Evolutionary conservation across 2,888 invertebrate genomes (phyloP), one percentile per base, ranked within the genome.

Genomic region (Hydraecia micacea): DNA sequence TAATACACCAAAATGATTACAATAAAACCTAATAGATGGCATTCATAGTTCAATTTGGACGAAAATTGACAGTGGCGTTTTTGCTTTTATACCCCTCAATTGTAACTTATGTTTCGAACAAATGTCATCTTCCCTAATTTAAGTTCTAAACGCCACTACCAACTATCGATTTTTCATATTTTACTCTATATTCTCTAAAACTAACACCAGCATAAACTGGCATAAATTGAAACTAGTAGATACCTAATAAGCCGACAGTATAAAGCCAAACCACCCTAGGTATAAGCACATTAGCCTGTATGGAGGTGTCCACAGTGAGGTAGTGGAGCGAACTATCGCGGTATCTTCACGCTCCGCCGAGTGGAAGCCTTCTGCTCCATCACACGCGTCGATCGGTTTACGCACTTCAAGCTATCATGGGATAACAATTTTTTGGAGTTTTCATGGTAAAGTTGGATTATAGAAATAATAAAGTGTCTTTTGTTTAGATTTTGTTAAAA

Each of bases 261-360:
- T 72, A 58, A 52, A 76, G 75, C 71, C 75, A 58, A 67, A n/a
- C 77, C 74, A 67, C 78, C 67, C 67, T 75, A 80, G 83, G 58
- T 73, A 79, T 83, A 77, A 83, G 73, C 77, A 82, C 69, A 87
- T 87, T 81, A 89, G 80, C 62, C 68, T 60, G 70, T 66, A 28
- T 65, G 58, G 83, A 85, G 82, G 75, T 84, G 85, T 77, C 87
- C 87, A 92, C 93, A 94, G 93, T 91, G 95, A 93, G 93, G 93
- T 95, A 95, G 94, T 92, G 95, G 92, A 93, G 95, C 94, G 95
- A 92, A 93, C 92, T 96, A 96, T 96, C 96, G 94, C 94, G 94
- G 94, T 95, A 96, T 96, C 96, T 96, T 96, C 93, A 94, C 93
- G 94, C 96, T 96, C 90, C 90, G 89, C 84, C 92, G 93, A 95